These are phyloP conservation scores for Poecilus cupreus DNA, from an alignment of 2,888 invertebrate genomes.

Conservation along the genomic window DNA sequence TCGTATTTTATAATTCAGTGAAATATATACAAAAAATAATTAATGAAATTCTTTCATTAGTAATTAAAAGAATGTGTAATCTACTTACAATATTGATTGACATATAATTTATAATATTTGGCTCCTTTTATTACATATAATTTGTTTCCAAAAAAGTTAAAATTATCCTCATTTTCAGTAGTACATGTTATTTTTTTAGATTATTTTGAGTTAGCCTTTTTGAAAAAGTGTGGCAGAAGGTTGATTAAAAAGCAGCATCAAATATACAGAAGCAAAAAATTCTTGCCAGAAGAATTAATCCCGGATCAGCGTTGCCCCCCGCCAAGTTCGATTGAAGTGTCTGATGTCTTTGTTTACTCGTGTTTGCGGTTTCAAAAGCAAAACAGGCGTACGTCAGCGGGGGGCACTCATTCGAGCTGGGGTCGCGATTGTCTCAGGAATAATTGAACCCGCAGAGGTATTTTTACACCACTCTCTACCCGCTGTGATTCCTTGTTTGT, in stretches of 20 bases:
- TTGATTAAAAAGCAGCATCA: background rate
- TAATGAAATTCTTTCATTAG: no score
- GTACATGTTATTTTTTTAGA: no score
- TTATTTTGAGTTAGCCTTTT: no score
- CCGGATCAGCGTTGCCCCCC: background rate
- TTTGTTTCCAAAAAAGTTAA: no score
- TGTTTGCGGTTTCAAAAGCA: constrained; percentile 43
- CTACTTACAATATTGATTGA: no score
- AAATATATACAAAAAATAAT: no score
- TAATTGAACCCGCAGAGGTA: constrained; percentile 41
- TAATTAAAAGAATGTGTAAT: no score
- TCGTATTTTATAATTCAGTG: no score
- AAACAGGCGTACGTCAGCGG: constrained; percentile 40
- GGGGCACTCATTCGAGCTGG: constrained; percentile 12
- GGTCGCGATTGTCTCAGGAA: constrained; percentile 44
- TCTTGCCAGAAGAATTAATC: background rate
- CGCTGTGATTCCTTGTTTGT: constrained; percentile 64
- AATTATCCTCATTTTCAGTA: no score
- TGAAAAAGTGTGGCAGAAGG: background rate
- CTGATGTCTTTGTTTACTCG: constrained; percentile 49
- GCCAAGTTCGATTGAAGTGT: constrained; percentile 33
- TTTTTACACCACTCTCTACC: constrained; percentile 57
- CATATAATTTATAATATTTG: no score
- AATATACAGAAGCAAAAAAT: background rate
- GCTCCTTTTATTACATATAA: no score